These are phyloP conservation scores for Rhopilema esculentum DNA, from an alignment of 30 jellyfish, hydroid and myxozoan species.

Conservation along the genomic window DNA sequence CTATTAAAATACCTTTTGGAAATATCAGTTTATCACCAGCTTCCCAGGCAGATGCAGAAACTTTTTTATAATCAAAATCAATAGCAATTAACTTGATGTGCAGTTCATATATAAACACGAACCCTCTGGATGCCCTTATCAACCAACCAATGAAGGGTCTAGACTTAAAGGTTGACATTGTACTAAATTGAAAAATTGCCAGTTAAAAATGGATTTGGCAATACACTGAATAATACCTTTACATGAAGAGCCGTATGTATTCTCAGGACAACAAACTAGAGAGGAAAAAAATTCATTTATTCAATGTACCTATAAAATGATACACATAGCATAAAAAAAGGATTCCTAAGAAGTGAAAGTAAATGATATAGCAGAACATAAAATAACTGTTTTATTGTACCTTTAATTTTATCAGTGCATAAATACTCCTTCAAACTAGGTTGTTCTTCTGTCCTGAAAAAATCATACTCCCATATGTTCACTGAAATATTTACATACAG, in stretches of 20 bases:
- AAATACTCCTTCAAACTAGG: constrained; percentile 62
- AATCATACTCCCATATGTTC: no score
- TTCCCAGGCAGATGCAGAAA: no score
- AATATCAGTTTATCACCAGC: no score
- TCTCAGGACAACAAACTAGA: constrained; percentile 97
- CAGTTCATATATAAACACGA: no score
- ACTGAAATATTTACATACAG: no score
- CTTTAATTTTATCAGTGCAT: constrained; percentile 83
- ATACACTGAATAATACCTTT: constrained; percentile 58
- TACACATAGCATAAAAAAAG: background rate
- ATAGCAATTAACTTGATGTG: no score
- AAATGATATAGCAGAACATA: background rate
- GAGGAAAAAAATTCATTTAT: background rate
- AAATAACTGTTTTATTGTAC: constrained; percentile 15
- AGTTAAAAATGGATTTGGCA: background rate
- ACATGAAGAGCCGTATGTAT: constrained; percentile 86
- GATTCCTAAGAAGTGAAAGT: background rate
- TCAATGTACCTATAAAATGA: no score
- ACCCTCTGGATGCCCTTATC: no score
- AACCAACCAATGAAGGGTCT: no score
- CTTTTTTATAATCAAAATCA: no score
- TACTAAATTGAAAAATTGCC: background rate
- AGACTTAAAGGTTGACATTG: no score
- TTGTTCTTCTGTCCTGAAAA: constrained; percentile 75
- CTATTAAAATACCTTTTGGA: no score